phyloP scores from a whole-genome alignment of 64 coral and sea anemone genomes.

The Montipora cactus region DNA sequence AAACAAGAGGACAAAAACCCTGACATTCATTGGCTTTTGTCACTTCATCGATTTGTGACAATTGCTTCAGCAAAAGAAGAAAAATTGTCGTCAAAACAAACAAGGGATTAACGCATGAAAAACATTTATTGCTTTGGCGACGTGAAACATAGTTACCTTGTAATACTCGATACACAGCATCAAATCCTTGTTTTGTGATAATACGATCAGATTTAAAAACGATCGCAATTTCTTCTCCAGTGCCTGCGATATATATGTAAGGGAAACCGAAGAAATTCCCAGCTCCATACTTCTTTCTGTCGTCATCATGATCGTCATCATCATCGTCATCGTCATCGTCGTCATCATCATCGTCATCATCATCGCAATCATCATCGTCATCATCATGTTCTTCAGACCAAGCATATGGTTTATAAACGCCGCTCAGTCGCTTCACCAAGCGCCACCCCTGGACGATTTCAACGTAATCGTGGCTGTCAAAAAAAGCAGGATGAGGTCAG shows the following conservation, averaged over 20 bases:
- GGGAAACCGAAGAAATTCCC: slow-evolving; percentile 17
- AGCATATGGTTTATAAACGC: not conserved
- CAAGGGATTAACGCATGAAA: too few relatives aligned
- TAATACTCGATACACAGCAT: not conserved
- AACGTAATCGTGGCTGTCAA: slow-evolving; percentile 27
- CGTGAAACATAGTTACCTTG: slow-evolving; percentile 11
- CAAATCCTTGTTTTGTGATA: slow-evolving; percentile 18
- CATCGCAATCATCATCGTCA: slow-evolving; percentile 7
- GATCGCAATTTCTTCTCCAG: slow-evolving; percentile 15
- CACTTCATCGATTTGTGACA: too few relatives aligned
- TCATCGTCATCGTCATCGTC: slow-evolving; percentile 23
- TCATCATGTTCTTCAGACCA: slow-evolving; percentile 1
- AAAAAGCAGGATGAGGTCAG: not conserved
- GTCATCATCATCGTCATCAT: slow-evolving; percentile 28
- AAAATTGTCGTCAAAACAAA: too few relatives aligned
- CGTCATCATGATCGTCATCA: not conserved
- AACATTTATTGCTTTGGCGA: too few relatives aligned
- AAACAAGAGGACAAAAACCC: too few relatives aligned
- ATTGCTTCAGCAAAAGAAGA: too few relatives aligned
- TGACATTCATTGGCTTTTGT: too few relatives aligned
- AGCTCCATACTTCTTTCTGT: not conserved
- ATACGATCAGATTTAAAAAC: slow-evolving; percentile 25
- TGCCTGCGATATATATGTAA: slow-evolving; percentile 11
- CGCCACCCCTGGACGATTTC: not conserved
- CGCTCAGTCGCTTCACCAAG: not conserved